These are phyloP conservation scores for Scaptomyza polygonia DNA, from an alignment of 2,888 invertebrate species.

Conservation along the genomic window DNA sequence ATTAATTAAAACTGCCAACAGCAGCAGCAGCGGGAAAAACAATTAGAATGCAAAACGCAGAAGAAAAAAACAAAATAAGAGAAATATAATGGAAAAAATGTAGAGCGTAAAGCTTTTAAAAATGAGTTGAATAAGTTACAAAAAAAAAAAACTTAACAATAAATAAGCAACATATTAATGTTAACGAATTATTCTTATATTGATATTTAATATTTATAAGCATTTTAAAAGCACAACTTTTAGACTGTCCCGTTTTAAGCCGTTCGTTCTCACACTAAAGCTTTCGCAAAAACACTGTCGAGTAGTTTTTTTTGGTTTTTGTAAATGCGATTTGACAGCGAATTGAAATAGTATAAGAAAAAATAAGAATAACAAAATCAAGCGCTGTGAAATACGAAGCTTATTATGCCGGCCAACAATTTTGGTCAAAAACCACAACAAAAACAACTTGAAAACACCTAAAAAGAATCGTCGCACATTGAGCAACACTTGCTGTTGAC, in stretches of 20 bases:
- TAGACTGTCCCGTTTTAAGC: no score
- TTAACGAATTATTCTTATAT: not conserved
- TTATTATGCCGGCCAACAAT: constrained; percentile 26
- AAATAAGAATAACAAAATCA: not conserved
- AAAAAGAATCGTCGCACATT: constrained; percentile 45
- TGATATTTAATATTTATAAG: not conserved
- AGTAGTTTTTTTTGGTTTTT: no score
- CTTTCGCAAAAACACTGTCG: not conserved
- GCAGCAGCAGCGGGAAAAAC: constrained; percentile 31
- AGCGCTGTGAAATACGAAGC: constrained; percentile 7
- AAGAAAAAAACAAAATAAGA: not conserved
- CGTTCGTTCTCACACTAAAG: not conserved
- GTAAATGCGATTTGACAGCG: constrained; percentile 12
- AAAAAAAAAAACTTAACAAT: not conserved
- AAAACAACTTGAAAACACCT: constrained; percentile 36
- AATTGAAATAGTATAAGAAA: not conserved
- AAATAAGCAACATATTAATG: not conserved
- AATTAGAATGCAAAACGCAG: constrained; percentile 40
- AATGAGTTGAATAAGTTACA: not conserved
- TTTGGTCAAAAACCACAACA: constrained; percentile 30
- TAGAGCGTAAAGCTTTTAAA: not conserved
- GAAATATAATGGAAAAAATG: not conserved
- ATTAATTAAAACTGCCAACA: constrained; percentile 53
- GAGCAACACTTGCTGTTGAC: constrained; percentile 48
- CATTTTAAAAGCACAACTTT: constrained; percentile 1